Evolutionary conservation across 2,888 invertebrate genomes (phyloP), one percentile per base, ranked within the genome.

Genomic region (Tricholauxania praeusta): DNA sequence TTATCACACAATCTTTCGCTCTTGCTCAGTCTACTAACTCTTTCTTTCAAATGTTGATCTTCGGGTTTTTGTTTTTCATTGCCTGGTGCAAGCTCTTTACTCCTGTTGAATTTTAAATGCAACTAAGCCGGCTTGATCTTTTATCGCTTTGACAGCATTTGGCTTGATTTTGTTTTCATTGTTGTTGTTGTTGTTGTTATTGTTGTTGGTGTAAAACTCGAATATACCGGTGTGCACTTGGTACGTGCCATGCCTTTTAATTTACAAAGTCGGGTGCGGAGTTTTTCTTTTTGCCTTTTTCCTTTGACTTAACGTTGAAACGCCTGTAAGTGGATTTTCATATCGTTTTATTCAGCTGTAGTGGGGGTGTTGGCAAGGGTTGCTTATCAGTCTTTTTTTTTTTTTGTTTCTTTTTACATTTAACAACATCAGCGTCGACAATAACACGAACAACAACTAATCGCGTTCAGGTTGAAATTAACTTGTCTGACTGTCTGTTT

Each of bases 241-340:
- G 53, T 47, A 53, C 63, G 59, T 66, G 55, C 59, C 32, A 17
- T 48, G 62, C 19, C 47, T 62, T 7, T 3, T 39, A 67, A 53
- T 75, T 67, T 66, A 74, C 75, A 59, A 71, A 57, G 74, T 72
- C 69, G 74, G 66, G 66, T 74, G 75, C 72, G 63, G 76, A 78
- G 80, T 77, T 76, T 74, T 78, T 81, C 80, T 77, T 78, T 76
- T 10, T 10, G 2, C 5, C 5, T 39, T 39, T 10, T 39, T 39
- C 3, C 28, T 39, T 39, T 7, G 39, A 39, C 10, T 39, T 39
- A 10, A 39, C 39, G 7, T 10, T 10, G 39, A 39, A 39, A 39
- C 39, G 39, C 39, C 39, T 39, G 39, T 10, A 10, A 39, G 10
- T 39, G 39, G 39, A 39, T 39, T 39, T 39, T 39, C 39, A 39